Evolutionary conservation across 2,797 vertebrate species (phyloP).

Genomic region (Lates japonicus): DNA sequence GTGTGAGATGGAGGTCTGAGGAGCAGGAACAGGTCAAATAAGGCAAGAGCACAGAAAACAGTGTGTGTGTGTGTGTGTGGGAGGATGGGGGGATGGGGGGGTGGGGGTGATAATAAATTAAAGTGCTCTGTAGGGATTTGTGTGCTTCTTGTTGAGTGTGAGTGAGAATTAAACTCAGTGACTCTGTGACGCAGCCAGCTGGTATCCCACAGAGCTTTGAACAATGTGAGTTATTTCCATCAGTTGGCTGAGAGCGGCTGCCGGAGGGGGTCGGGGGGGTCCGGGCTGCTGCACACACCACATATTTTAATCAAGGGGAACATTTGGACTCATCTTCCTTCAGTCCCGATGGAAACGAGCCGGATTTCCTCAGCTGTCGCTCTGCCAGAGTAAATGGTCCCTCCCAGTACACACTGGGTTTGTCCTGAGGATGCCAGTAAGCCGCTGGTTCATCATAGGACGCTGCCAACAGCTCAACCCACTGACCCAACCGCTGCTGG

Average conservation of each 20-base stretch:
- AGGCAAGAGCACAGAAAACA: conserved; percentile 4
- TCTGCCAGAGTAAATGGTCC: conserved; percentile 42
- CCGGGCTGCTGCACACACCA: conserved; percentile 5
- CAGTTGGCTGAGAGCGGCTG: conserved; percentile 28
- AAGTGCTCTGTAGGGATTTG: conserved; percentile 23
- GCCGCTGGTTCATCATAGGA: not conserved
- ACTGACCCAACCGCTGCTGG: conserved; percentile 25
- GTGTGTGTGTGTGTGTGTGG: not conserved
- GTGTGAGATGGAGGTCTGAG: not conserved
- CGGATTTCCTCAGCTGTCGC: conserved; percentile 47
- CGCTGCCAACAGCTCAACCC: conserved; percentile 17
- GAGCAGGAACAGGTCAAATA: conserved; percentile 21
- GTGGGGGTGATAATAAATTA: conserved; percentile 23
- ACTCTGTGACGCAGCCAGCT: conserved; percentile 42
- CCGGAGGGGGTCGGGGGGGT: not conserved
- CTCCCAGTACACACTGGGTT: conserved; percentile 5
- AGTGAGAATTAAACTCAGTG: conserved; percentile 43
- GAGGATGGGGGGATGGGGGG: not conserved
- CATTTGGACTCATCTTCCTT: conserved; percentile 31
- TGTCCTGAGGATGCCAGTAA: not conserved
- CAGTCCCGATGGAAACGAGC: conserved; percentile 13
- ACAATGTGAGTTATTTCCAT: conserved; percentile 65
- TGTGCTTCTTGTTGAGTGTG: conserved; percentile 19
- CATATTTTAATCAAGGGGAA: conserved; percentile 36
- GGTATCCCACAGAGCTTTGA: conserved; percentile 50